Conservation (phyloP, 1,140 invertebrate genomes). For the Danaus plexippus region DNA sequence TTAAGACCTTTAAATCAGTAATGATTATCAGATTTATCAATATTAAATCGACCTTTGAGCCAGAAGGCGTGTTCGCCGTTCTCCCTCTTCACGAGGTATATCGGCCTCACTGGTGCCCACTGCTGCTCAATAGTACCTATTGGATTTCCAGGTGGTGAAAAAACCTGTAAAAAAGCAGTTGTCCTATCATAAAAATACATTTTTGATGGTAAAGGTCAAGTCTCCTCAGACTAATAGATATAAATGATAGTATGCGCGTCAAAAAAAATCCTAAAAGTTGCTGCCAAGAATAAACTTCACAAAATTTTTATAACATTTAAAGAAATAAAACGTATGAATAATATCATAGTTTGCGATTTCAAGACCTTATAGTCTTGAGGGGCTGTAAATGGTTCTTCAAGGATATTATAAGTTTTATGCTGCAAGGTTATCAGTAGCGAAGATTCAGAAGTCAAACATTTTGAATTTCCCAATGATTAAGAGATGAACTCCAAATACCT, state of each 20-base stretch:
- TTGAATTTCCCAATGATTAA: too few species aligned
- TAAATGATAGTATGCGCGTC: not conserved
- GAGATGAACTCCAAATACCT: constrained; percentile 17
- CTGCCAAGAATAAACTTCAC: too few species aligned
- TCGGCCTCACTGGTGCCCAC: constrained; percentile 78
- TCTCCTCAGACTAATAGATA: too few species aligned
- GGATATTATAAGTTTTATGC: too few species aligned
- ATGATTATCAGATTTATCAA: not conserved
- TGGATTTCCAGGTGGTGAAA: constrained; percentile 60
- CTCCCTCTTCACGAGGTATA: constrained; percentile 77
- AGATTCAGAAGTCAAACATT: too few species aligned
- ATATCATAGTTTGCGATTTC: too few species aligned
- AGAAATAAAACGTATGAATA: not conserved
- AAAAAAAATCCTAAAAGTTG: not conserved
- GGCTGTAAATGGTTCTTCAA: too few species aligned
- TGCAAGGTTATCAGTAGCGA: too few species aligned
- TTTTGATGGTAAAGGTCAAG: too few species aligned
- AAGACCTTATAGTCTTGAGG: too few species aligned
- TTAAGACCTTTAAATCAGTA: not conserved
- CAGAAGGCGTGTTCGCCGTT: constrained; percentile 76
- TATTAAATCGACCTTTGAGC: constrained; percentile 74
- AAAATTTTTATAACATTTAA: too few species aligned
- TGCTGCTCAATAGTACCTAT: constrained; percentile 81
- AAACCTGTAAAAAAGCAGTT: constrained; percentile 34
- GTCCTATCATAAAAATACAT: not conserved